These are phyloP conservation scores for Lytechinus variegatus DNA, from an alignment of 35 echinoderm and acorn worm species.

Conservation along the genomic window DNA sequence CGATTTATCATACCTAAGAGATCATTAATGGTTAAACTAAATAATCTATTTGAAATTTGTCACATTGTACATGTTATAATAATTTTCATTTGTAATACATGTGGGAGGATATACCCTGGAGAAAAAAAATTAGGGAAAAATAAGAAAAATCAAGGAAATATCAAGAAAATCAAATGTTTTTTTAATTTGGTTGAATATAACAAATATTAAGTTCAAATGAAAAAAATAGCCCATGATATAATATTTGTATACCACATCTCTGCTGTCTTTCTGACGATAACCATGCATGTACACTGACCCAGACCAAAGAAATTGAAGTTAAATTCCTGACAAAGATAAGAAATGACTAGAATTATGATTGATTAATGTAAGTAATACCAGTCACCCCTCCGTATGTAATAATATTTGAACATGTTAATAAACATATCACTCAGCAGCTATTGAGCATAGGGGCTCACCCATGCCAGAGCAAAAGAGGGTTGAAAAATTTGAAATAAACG, in stretches of 20 bases:
- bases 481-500: constrained; percentile 10
- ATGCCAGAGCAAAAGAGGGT: neutral
- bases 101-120: neutral
- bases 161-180: neutral
- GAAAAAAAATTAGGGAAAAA: neutral
- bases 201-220: neutral
- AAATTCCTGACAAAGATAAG: neutral
- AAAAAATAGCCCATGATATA: neutral
- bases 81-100: too few relatives aligned
- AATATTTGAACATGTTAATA: constrained; percentile 31
- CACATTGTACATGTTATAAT: too few relatives aligned
- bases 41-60: too few relatives aligned
- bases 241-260: neutral
- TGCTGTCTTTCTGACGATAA: neutral
- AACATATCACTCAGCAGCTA: neutral
- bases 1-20: too few relatives aligned
- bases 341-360: neutral
- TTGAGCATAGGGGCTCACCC: neutral
- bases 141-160: neutral
- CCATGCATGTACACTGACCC: neutral
- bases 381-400: neutral
- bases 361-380: neutral
- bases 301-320: neutral
- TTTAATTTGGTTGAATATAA: neutral
- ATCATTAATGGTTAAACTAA: too few relatives aligned